Evolutionary conservation across 1,140 invertebrate species (phyloP).

Genomic region (Drosophila leontia): DNA sequence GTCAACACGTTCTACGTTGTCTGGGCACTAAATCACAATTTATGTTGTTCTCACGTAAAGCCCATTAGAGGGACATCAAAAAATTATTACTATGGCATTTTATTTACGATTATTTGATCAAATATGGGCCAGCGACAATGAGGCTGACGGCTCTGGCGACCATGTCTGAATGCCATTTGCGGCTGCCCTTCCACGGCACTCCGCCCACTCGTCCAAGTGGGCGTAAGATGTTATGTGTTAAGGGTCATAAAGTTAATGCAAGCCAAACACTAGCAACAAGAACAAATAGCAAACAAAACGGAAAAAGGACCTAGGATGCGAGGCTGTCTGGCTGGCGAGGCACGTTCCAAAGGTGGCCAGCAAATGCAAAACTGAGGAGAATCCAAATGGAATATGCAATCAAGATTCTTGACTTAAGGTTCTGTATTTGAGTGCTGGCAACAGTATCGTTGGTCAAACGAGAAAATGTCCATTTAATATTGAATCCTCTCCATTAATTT

Average conservation of each 20-base stretch:
- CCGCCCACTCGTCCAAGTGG: conserved; percentile 29
- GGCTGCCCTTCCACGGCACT: conserved; percentile 12
- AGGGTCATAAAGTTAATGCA: conserved; percentile 79
- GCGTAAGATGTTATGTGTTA: conserved; percentile 63
- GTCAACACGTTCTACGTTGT: conserved; percentile 50
- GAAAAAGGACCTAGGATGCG: conserved; percentile 21
- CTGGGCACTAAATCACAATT: conserved; percentile 70
- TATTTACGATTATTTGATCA: conserved; percentile 82
- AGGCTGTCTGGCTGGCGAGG: conserved; percentile 17
- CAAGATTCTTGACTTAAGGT: conserved; percentile 9
- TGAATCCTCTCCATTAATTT: conserved; percentile 9
- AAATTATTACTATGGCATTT: conserved; percentile 78
- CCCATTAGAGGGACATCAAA: conserved; percentile 75
- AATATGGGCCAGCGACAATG: conserved; percentile 50
- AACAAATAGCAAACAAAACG: conserved; percentile 42
- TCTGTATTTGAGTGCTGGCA: not conserved
- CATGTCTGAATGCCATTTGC: conserved; percentile 50
- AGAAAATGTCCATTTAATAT: not conserved
- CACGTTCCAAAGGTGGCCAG: conserved; percentile 37
- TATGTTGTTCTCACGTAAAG: conserved; percentile 72
- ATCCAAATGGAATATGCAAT: conserved; percentile 19
- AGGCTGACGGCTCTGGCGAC: conserved; percentile 13
- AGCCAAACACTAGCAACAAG: conserved; percentile 63
- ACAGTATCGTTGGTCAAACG: not conserved
- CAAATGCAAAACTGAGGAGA: conserved; percentile 43